phyloP scores from a whole-genome alignment of 1,140 invertebrate genomes.

The Pseudomyrmex flavicornis region DNA sequence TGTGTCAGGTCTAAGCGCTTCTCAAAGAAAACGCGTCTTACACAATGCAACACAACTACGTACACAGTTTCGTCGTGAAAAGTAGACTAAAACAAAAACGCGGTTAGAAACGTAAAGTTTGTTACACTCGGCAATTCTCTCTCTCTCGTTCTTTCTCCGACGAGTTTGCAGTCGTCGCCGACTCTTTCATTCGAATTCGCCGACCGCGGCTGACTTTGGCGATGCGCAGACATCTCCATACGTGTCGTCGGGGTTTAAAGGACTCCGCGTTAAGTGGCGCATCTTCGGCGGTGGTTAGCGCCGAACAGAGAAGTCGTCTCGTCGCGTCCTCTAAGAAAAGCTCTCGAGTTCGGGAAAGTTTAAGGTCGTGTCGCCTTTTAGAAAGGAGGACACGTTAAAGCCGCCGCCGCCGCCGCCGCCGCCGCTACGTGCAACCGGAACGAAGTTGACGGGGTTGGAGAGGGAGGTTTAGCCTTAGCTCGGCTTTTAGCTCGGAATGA shows the following conservation, averaged over 20 bases:
- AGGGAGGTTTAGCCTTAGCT: conserved; percentile 1
- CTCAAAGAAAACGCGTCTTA: conserved; percentile 29
- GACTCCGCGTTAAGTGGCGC: conserved; percentile 8
- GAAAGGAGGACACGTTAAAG: conserved; percentile 62
- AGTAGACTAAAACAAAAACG: background rate
- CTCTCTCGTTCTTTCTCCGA: background rate
- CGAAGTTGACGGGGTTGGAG: background rate
- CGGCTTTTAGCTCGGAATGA: conserved; percentile 74
- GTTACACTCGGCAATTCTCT: background rate
- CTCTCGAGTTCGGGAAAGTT: conserved; percentile 68
- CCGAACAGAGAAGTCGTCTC: conserved; percentile 15
- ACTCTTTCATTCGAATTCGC: conserved; percentile 1
- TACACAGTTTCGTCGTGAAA: background rate
- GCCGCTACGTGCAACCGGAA: background rate
- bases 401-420: background rate
- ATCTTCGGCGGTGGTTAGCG: conserved; percentile 17
- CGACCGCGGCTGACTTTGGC: conserved; percentile 12
- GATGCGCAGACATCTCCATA: conserved; percentile 8
- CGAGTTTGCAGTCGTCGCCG: background rate
- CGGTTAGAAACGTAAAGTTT: background rate
- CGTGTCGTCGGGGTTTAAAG: conserved; percentile 24
- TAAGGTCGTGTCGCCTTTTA: conserved; percentile 65
- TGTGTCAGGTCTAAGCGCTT: background rate
- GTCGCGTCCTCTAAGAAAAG: conserved; percentile 35
- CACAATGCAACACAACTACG: background rate